Conservation (phyloP, 2,113 vertebrate genomes). For the Triplophysa siluroides region DNA sequence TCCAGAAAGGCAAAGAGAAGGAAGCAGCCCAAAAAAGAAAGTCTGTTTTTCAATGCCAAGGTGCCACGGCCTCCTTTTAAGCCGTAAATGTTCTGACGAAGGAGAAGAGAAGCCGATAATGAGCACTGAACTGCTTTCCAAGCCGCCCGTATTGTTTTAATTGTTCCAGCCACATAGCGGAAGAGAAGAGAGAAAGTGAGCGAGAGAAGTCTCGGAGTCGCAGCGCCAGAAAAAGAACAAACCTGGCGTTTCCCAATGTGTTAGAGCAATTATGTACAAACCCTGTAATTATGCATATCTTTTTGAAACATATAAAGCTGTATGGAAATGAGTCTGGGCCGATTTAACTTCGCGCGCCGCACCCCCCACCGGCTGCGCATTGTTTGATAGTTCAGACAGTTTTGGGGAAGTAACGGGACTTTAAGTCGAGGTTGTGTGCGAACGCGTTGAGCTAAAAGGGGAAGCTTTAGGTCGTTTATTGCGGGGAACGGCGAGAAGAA, state of each 20-base stretch:
- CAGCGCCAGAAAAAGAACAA: conserved; percentile 71
- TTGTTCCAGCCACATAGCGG: conserved; percentile 66
- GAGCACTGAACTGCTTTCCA: conserved; percentile 71
- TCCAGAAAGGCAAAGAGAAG: conserved; percentile 49
- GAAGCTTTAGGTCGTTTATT: conserved; percentile 44
- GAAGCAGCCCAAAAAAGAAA: conserved; percentile 53
- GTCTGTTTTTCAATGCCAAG: conserved; percentile 65
- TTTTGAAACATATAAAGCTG: conserved; percentile 75
- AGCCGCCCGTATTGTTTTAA: conserved; percentile 72
- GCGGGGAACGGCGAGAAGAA: conserved; percentile 57
- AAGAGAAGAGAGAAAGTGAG: conserved; percentile 45
- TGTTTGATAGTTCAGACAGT: conserved; percentile 72
- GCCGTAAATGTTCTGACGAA: conserved; percentile 65
- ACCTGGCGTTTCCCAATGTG: conserved; percentile 71
- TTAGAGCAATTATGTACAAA: conserved; percentile 76
- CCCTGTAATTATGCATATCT: conserved; percentile 78
- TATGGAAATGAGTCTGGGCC: conserved; percentile 73
- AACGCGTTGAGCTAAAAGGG: conserved; percentile 35
- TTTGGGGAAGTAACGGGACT: conserved; percentile 64
- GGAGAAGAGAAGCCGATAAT: conserved; percentile 67
- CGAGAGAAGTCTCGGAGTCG: conserved; percentile 57
- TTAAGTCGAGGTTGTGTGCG: conserved; percentile 55
- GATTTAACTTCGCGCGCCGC: conserved; percentile 58
- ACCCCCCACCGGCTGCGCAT: conserved; percentile 58
- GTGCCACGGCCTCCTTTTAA: conserved; percentile 66